These are phyloP conservation scores for Ichneumoninae sp. DNA, from an alignment of 2,888 invertebrate genomes.

Conservation along the genomic window DNA sequence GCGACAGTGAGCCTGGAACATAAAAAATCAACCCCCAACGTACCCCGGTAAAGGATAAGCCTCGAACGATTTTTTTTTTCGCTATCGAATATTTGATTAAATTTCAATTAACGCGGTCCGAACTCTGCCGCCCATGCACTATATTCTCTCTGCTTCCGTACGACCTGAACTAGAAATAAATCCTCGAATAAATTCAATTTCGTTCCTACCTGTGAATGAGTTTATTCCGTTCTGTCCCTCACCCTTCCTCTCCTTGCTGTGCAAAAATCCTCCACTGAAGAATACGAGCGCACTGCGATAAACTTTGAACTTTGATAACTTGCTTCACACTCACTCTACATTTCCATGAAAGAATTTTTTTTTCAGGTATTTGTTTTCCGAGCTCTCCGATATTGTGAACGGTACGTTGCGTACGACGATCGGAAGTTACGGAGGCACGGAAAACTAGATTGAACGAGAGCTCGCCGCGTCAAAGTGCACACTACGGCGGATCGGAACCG, in stretches of 20 bases:
- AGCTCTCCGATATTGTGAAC: background rate
- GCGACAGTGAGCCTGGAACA: slow-evolving; percentile 62
- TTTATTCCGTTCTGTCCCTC: slow-evolving; percentile 14
- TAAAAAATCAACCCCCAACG: slow-evolving; percentile 50
- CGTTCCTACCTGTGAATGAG: slow-evolving; percentile 23
- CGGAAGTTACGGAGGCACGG: background rate
- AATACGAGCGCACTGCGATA: slow-evolving; percentile 6
- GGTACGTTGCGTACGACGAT: background rate
- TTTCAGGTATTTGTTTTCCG: background rate
- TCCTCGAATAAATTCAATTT: slow-evolving; percentile 22
- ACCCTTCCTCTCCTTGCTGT: background rate
- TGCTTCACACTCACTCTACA: slow-evolving; percentile 18
- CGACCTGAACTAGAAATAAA: background rate
- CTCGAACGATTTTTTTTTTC: background rate
- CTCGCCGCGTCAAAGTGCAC: slow-evolving; percentile 52
- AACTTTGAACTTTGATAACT: background rate
- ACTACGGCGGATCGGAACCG: slow-evolving; percentile 76
- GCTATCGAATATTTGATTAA: slow-evolving; percentile 11
- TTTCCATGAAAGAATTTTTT: slow-evolving; percentile 19
- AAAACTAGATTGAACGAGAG: slow-evolving; percentile 8
- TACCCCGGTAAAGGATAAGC: slow-evolving; percentile 15
- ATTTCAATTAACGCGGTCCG: slow-evolving; percentile 3
- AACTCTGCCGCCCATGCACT: slow-evolving; percentile 60
- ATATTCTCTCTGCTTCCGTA: background rate
- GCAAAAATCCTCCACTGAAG: slow-evolving; percentile 32